These are phyloP conservation scores for Cossypha caffra DNA, from an alignment of 2,797 vertebrate genomes.

Conservation along the genomic window DNA sequence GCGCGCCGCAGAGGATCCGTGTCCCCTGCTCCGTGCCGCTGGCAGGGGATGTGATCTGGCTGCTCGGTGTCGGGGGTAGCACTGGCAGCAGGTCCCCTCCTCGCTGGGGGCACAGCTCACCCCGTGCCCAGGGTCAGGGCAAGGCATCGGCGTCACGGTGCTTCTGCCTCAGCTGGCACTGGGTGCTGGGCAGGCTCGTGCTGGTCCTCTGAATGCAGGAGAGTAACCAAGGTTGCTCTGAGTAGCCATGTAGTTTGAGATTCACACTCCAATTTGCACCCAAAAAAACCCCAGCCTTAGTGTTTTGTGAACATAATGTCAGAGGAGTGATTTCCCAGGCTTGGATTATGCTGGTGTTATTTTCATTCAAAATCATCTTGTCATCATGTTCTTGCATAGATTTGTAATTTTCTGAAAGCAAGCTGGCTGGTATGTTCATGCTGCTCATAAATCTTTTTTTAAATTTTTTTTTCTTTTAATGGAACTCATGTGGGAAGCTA, in stretches of 20 bases:
- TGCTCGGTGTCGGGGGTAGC: background rate
- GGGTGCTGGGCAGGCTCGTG: background rate
- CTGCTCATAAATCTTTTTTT: background rate
- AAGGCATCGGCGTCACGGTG: rapidly evolving
- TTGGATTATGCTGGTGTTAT: background rate
- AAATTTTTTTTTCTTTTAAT: background rate
- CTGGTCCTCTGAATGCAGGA: background rate
- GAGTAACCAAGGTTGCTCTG: background rate
- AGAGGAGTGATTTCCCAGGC: background rate
- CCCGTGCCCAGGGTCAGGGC: background rate
- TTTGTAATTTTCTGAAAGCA: slow-evolving; percentile 48
- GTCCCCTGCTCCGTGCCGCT: background rate
- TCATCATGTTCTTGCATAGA: slow-evolving; percentile 26
- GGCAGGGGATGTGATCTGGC: background rate
- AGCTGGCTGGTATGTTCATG: background rate
- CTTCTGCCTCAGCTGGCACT: background rate
- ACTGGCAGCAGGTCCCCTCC: background rate
- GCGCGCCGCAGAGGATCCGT: background rate
- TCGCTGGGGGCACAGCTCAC: background rate
- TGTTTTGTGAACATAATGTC: background rate
- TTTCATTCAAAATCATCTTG: slow-evolving; percentile 41
- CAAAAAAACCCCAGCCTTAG: background rate
- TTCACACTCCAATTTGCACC: background rate
- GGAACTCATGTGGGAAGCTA: background rate
- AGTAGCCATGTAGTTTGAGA: background rate